A percentile compares a stretch with the other conserved stretches of the same genome.
phyloP scores from a whole-genome alignment of 2,797 vertebrate species.

The Amblyraja radiata region DNA sequence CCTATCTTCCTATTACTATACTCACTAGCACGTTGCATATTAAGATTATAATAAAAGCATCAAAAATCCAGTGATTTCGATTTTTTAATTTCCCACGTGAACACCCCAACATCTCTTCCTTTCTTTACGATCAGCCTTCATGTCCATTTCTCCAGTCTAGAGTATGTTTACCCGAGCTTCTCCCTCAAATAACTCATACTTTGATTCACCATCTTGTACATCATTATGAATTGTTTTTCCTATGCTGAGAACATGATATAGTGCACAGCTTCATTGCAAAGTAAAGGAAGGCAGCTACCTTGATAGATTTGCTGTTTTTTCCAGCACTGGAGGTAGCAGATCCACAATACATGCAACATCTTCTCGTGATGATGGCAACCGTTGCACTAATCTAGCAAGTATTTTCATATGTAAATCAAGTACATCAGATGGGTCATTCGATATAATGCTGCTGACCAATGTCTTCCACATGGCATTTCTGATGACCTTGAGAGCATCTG shows the following conservation, averaged over 20 bases:
- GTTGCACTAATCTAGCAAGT: constrained; percentile 62
- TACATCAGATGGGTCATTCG: constrained; percentile 12
- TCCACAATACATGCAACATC: constrained; percentile 55
- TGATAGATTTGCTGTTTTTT: constrained; percentile 50
- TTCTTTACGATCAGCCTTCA: not conserved
- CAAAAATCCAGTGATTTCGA: not conserved
- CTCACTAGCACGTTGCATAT: not conserved
- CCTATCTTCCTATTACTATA: too few relatives aligned
- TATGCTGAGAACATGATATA: too few relatives aligned
- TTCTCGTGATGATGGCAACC: constrained; percentile 48
- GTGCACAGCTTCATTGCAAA: not conserved
- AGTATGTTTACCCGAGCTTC: not conserved
- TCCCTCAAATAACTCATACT: not conserved
- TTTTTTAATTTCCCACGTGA: not conserved
- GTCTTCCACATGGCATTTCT: constrained; percentile 63
- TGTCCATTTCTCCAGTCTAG: not conserved
- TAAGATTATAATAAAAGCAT: not conserved
- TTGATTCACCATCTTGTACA: not conserved
- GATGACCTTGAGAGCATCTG: constrained; percentile 54
- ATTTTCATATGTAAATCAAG: constrained; percentile 50
- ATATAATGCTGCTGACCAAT: constrained; percentile 55
- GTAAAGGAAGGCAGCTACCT: constrained; percentile 58
- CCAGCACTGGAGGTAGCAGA: constrained; percentile 62
- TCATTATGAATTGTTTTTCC: not conserved
- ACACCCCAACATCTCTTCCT: not conserved